phyloP scores from a whole-genome alignment of 2,888 invertebrate genomes.

The Spicauda simplicius region DNA sequence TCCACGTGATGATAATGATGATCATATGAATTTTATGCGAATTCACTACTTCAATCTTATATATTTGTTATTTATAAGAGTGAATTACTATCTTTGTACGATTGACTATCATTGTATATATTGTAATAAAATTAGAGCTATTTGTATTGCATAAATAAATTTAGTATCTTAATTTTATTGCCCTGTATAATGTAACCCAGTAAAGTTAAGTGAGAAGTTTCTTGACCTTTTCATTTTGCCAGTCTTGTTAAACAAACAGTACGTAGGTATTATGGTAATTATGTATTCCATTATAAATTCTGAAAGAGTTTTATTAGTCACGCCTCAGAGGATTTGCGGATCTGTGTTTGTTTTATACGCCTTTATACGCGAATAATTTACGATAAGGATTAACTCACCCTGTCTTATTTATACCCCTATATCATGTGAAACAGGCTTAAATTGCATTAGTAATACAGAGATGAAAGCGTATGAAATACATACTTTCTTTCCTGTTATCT shows the following conservation, averaged over 20 bases:
- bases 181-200: no score
- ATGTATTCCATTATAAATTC: conserved; percentile 15
- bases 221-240: conserved; percentile 4
- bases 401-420: conserved; percentile 24
- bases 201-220: neutral
- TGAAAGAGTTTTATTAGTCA: conserved; percentile 19
- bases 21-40: no score
- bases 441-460: conserved; percentile 26
- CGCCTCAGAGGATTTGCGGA: conserved; percentile 21
- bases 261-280: conserved; percentile 16
- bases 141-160: no score
- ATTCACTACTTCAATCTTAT: no score
- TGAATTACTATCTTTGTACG: no score
- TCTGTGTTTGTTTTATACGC: conserved; percentile 24
- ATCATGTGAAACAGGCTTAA: conserved; percentile 29
- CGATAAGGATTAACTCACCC: conserved; percentile 24
- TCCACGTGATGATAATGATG: no score
- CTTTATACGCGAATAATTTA: conserved; percentile 29
- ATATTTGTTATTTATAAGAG: no score
- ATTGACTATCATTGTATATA: no score
- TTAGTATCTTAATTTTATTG: no score
- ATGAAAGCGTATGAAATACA: conserved; percentile 23
- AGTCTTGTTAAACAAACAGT: conserved; percentile 3
- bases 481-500: conserved; percentile 6
- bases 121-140: no score